Percentiles rank a stretch among this genome's conserved stretches.
phyloP scores from a whole-genome alignment of 2,797 vertebrate species.

The Clarias platycephalus region DNA sequence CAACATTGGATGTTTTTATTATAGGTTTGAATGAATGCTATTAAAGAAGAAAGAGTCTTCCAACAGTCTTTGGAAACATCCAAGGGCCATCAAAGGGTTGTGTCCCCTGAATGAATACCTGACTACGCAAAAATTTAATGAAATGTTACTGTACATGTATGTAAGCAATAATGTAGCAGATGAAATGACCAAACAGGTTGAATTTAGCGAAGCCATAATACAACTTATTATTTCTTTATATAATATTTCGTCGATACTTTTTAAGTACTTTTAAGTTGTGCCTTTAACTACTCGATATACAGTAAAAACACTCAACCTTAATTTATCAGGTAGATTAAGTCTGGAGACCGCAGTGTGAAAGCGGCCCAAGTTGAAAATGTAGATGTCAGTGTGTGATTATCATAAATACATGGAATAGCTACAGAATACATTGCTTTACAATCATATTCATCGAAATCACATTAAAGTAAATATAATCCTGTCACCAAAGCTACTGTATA shows the following conservation, averaged over 20 bases:
- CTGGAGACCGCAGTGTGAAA: not conserved
- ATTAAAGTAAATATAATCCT: constrained; percentile 2
- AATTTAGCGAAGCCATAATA: constrained; percentile 13
- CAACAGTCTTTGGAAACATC: not conserved
- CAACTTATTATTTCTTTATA: not conserved
- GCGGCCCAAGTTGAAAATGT: no score
- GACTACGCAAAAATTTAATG: not conserved
- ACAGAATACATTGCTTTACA: not conserved
- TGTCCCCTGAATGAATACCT: not conserved
- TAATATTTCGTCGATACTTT: constrained; percentile 16
- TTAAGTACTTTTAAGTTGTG: constrained; percentile 6
- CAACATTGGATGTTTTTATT: not conserved
- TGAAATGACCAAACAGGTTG: not conserved
- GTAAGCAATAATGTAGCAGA: constrained; percentile 18
- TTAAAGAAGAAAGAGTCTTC: constrained; percentile 17
- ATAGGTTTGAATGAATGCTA: constrained; percentile 15
- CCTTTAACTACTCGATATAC: not conserved
- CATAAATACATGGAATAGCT: not conserved
- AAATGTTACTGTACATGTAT: not conserved
- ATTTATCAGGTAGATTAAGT: constrained; percentile 2
- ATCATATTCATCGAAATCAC: not conserved
- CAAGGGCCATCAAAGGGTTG: not conserved
- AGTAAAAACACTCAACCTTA: not conserved
- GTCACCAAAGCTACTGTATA: constrained; percentile 4
- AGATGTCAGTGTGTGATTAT: not conserved